These are phyloP conservation scores for Asobara japonica DNA, from an alignment of 1,140 invertebrate genomes.

Conservation along the genomic window DNA sequence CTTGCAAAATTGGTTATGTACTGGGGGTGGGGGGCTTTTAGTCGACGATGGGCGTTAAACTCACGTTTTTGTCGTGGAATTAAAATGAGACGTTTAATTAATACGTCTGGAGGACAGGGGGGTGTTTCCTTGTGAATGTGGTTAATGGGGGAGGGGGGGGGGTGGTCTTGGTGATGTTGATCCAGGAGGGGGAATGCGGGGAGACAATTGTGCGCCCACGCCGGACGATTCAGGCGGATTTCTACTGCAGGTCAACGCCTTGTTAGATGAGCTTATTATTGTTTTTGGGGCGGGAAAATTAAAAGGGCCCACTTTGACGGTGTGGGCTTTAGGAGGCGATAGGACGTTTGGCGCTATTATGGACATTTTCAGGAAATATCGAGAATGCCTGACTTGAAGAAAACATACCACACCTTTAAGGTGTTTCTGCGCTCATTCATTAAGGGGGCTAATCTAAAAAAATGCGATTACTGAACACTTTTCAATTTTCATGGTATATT, in stretches of 20 bases:
- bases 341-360: too few species aligned
- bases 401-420: too few species aligned
- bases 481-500: too few species aligned
- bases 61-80: slow-evolving; percentile 52
- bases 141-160: slow-evolving; percentile 36
- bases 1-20: not conserved
- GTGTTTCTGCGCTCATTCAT: too few species aligned
- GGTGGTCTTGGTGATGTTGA: not conserved
- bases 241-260: not conserved
- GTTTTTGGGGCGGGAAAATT: too few species aligned
- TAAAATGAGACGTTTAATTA: slow-evolving; percentile 68
- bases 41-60: slow-evolving; percentile 64
- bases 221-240: not conserved
- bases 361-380: too few species aligned
- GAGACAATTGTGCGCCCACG: slow-evolving; percentile 15
- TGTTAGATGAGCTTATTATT: not conserved
- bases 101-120: slow-evolving; percentile 58
- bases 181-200: not conserved
- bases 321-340: too few species aligned
- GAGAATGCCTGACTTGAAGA: too few species aligned
- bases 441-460: too few species aligned
- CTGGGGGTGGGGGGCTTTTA: slow-evolving; percentile 52
- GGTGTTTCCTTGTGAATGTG: slow-evolving; percentile 48
- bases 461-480: too few species aligned
- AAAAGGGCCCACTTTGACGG: too few species aligned